A percentile compares a stretch with the other conserved stretches of the same genome.
phyloP scores from a whole-genome alignment of 2,797 vertebrate genomes.

The Hippopotamyrus pictus region DNA sequence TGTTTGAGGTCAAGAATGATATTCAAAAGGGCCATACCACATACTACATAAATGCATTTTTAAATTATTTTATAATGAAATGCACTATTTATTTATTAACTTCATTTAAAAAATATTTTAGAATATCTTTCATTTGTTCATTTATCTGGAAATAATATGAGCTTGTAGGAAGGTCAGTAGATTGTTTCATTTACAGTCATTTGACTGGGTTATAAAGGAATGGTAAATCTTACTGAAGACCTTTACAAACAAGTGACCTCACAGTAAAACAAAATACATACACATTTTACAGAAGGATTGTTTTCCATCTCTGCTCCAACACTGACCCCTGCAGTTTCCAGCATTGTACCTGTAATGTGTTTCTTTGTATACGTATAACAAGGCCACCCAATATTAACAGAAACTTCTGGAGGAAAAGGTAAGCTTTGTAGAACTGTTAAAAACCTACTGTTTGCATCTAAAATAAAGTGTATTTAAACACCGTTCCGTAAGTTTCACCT shows the following conservation, averaged over 20 bases:
- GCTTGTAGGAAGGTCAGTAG: not conserved
- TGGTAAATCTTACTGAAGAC: not conserved
- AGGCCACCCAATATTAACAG: not conserved
- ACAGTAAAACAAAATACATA: constrained; percentile 8
- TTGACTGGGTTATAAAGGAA: not conserved
- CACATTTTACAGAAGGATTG: constrained; percentile 31
- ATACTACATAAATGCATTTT: not conserved
- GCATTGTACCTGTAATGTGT: constrained; percentile 17
- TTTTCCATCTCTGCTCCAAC: constrained; percentile 27
- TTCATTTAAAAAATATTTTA: not conserved
- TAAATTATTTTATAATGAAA: not conserved
- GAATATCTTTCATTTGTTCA: not conserved
- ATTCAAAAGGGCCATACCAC: not conserved
- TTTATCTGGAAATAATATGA: not conserved
- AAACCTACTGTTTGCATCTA: not conserved
- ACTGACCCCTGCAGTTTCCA: constrained; percentile 27
- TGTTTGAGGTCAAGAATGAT: not conserved
- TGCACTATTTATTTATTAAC: not conserved
- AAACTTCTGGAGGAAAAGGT: not conserved
- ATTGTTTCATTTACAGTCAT: not conserved
- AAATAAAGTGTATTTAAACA: constrained; percentile 3
- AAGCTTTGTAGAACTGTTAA: not conserved
- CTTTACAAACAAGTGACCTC: constrained; percentile 11
- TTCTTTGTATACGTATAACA: not conserved
- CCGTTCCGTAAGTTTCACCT: not conserved